Evolutionary conservation across 2,797 vertebrate genomes (phyloP).

Genomic region (Poecilia picta): DNA sequence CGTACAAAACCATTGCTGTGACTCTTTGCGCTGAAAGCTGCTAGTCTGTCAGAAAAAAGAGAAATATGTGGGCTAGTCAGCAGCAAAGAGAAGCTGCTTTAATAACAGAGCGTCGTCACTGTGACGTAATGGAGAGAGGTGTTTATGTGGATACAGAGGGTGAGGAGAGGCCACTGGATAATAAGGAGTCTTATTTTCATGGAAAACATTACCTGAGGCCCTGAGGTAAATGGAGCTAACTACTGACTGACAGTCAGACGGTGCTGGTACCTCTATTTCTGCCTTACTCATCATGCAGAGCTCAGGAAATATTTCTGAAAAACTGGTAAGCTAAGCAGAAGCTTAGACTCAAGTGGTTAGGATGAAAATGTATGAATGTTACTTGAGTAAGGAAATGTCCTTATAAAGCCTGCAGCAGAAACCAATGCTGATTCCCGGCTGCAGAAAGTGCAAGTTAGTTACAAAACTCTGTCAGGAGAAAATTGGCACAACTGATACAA

Average conservation of each 20-base stretch:
- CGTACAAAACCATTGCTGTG: not conserved
- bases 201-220: not conserved
- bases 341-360: not conserved
- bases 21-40: not conserved
- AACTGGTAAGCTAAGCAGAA: not conserved
- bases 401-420: not conserved
- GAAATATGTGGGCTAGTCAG: not conserved
- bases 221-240: not conserved
- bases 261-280: not conserved
- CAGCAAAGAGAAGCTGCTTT: not conserved
- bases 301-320: not conserved
- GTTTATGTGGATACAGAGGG: not conserved
- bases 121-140: slow-evolving; percentile 1
- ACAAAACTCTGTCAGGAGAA: slow-evolving; percentile 3
- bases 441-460: slow-evolving; percentile 12
- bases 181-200: not conserved
- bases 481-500: slow-evolving; percentile 26
- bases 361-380: not conserved
- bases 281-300: not conserved
- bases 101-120: not conserved
- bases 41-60: not conserved
- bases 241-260: not conserved
- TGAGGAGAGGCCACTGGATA: not conserved
- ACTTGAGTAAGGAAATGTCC: not conserved
- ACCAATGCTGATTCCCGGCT: slow-evolving; percentile 8